phyloP scores from a whole-genome alignment of 2,888 invertebrate genomes.

The Scaeva pyrastri region DNA sequence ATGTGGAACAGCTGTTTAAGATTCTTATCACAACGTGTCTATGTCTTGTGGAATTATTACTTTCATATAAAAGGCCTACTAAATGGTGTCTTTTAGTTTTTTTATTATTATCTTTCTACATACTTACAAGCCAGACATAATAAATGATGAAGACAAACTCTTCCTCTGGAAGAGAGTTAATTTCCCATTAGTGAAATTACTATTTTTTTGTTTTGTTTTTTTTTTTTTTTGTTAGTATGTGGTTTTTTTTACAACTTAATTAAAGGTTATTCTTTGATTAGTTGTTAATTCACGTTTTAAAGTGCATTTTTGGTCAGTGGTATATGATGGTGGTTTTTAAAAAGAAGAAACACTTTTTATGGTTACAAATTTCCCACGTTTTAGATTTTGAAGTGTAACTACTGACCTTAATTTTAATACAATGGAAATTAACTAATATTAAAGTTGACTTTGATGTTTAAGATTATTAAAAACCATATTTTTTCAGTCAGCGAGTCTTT shows the following conservation, averaged over 20 bases:
- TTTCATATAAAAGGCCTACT: slow-evolving; percentile 19
- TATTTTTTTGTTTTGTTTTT: neutral
- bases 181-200: neutral
- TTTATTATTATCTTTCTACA: neutral
- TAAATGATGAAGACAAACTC: too few species aligned
- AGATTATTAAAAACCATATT: too few species aligned
- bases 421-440: too few species aligned
- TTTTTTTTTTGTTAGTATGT: neutral
- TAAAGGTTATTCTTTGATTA: slow-evolving; percentile 5
- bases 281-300: neutral
- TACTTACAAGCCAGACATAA: slow-evolving; percentile 1
- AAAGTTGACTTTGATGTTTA: too few species aligned
- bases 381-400: too few species aligned
- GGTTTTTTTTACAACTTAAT: slow-evolving; percentile 5
- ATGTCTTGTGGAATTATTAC: slow-evolving; percentile 8
- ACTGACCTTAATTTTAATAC: too few species aligned
- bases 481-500: too few species aligned
- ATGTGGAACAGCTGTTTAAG: slow-evolving; percentile 28
- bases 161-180: neutral
- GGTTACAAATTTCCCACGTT: too few species aligned
- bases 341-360: too few species aligned
- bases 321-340: too few species aligned
- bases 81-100: neutral
- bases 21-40: slow-evolving; percentile 22
- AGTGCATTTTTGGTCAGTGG: too few species aligned